Evolutionary conservation across 2,797 vertebrate genomes (phyloP).

Genomic region (Orestias chungarensis): DNA sequence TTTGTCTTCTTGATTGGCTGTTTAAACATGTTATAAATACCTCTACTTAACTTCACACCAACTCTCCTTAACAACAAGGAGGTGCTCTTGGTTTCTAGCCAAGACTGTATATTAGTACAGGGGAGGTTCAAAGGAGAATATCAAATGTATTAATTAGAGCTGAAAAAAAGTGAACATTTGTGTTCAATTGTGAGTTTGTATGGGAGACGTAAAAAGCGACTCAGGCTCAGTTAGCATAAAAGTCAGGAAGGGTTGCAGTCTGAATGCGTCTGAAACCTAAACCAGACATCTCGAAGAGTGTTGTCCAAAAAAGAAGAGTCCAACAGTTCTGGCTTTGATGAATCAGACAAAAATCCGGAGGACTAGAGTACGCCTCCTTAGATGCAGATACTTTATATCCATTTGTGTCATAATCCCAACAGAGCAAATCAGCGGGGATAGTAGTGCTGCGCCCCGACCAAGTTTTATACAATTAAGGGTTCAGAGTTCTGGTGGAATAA

Average conservation of each 20-base stretch:
- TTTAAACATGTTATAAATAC: background rate
- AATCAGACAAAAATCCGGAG: slow-evolving; percentile 47
- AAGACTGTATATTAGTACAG: background rate
- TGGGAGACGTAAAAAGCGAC: background rate
- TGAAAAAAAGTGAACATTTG: slow-evolving; percentile 2
- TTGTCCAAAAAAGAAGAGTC: slow-evolving; percentile 15
- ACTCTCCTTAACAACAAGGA: background rate
- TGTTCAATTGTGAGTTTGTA: slow-evolving; percentile 7
- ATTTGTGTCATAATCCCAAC: slow-evolving; percentile 75
- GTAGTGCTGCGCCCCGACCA: slow-evolving; percentile 49
- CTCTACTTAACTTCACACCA: background rate
- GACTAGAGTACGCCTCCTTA: slow-evolving; percentile 60
- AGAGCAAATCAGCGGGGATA: slow-evolving; percentile 59
- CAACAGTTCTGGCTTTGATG: slow-evolving; percentile 36
- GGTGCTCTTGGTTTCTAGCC: slow-evolving; percentile 4
- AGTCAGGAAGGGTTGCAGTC: slow-evolving; percentile 8
- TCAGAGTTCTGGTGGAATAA: slow-evolving; percentile 62
- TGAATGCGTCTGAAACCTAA: slow-evolving; percentile 23
- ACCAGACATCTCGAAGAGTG: slow-evolving; percentile 33
- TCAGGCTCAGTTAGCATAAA: background rate
- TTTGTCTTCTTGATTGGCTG: background rate
- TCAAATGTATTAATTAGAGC: slow-evolving; percentile 9
- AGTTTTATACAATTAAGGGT: slow-evolving; percentile 73
- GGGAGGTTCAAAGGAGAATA: slow-evolving; percentile 13
- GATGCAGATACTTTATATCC: slow-evolving; percentile 70